Base-by-base conservation (phyloP, 2,797 vertebrate genomes). In the Odontamblyopus lacepedii region DNA sequence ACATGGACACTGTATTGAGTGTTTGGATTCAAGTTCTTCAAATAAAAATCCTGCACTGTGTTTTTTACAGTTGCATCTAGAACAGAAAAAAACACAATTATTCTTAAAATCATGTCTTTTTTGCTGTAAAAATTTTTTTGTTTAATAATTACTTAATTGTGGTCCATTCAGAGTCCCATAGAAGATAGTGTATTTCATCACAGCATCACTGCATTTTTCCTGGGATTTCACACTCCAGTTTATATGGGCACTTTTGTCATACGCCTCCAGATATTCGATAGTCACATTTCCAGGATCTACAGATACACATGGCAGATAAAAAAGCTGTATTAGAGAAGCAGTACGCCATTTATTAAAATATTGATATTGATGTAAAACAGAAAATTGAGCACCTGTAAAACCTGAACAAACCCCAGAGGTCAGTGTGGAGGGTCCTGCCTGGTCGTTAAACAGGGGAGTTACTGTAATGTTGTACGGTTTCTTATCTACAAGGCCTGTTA, bases 401-500 rank as follows among this genome's bases (percentile, higher is more conserved):
- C 75, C 74, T 41, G 87, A 88, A 79, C 92, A 94, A 73, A 90
- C 71, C 6, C 68, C 77, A 30, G 27, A 41, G 8, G 61, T 78
- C 35, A 79, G 67, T n/a, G 63, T 48, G 56, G 85, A 63, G 0
- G 67, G 83, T 30, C 93, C 92, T 0, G 90, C 83, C 64, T 70
- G 78, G 53, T 81, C 62, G 38, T 23, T 64, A 61, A 89, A 81
- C 18, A 94, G 77, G 5, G 92, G 88, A 15, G 91, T 92, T 4
- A 94, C 87, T 48, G 91, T 91, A 15, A 94, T 87, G 15, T 81
- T 77, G 72, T 92, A 93, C 0, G 63, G 75, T 44, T 15, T 87
- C 61, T 78, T 86, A 19, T 80, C 78, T 57, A 76, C 27, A 5
- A 92, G 88, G 51, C 67, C 88, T 91, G 79, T 44, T 71, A 75